Evolutionary conservation across 2,888 invertebrate species (phyloP).

Genomic region (Pecten maximus): DNA sequence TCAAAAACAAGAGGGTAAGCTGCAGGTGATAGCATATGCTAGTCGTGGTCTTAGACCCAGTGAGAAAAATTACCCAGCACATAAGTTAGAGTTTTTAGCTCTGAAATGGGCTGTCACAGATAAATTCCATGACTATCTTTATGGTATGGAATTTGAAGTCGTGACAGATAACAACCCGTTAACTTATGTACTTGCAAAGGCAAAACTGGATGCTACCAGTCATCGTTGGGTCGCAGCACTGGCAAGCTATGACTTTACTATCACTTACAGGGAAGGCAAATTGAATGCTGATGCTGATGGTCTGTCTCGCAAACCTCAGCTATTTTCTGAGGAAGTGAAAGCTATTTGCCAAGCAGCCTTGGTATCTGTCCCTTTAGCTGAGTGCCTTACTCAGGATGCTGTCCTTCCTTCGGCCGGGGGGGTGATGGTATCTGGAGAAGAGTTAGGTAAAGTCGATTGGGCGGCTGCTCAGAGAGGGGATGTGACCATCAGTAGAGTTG

Average conservation of each 20-base stretch:
- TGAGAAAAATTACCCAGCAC: not conserved
- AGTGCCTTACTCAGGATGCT: not conserved
- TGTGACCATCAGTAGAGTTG: not conserved
- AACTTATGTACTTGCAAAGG: constrained; percentile 42
- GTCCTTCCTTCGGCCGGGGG: not conserved
- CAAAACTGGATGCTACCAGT: constrained; percentile 49
- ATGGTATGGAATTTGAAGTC: constrained; percentile 36
- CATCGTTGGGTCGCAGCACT: constrained; percentile 46
- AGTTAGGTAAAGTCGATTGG: constrained; percentile 12
- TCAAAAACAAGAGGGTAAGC: not conserved
- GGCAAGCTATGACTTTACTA: constrained; percentile 40
- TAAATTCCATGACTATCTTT: not conserved
- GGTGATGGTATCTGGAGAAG: not conserved
- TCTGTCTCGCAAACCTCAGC: not conserved
- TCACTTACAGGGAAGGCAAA: constrained; percentile 40
- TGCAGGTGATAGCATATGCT: not conserved
- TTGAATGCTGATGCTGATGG: constrained; percentile 49
- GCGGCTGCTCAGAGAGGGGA: not conserved
- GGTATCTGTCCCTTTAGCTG: not conserved
- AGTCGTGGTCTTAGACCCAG: not conserved
- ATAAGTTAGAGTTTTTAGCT: not conserved
- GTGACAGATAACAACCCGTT: constrained; percentile 51
- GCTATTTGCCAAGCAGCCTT: not conserved
- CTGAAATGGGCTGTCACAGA: not conserved
- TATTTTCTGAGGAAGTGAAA: not conserved